These are phyloP conservation scores for Cantharis nigra DNA, from an alignment of 2,888 invertebrate genomes.

Conservation along the genomic window DNA sequence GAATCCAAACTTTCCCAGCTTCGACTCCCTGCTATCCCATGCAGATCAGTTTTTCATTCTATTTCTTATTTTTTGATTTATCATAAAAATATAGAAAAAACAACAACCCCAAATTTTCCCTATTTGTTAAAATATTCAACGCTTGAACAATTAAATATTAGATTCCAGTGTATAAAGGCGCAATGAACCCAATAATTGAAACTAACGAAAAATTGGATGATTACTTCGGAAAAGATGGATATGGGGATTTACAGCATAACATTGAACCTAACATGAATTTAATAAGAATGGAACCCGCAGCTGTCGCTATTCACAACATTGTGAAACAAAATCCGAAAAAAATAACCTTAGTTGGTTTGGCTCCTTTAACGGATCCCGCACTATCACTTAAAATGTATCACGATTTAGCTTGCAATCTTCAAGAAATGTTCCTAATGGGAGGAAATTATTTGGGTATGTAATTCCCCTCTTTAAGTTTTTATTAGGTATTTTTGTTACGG, in stretches of 20 bases:
- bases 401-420: slow-evolving; percentile 64
- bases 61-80: no score
- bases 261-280: slow-evolving; percentile 37
- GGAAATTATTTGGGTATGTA: slow-evolving; percentile 71
- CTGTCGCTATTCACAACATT: slow-evolving; percentile 63
- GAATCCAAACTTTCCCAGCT: neutral
- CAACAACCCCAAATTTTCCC: neutral
- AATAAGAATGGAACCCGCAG: slow-evolving; percentile 54
- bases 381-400: slow-evolving; percentile 72
- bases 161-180: slow-evolving; percentile 75
- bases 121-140: neutral
- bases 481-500: neutral
- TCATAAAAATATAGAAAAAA: no score
- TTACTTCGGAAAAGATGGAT: slow-evolving; percentile 72
- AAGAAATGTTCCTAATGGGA: slow-evolving; percentile 77
- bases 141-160: slow-evolving; percentile 42
- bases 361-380: slow-evolving; percentile 81
- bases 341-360: slow-evolving; percentile 68
- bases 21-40: no score
- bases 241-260: slow-evolving; percentile 63
- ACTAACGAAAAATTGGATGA: slow-evolving; percentile 48
- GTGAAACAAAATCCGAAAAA: slow-evolving; percentile 62
- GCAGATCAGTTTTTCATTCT: no score
- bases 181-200: slow-evolving; percentile 56
- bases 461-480: neutral